phyloP scores from a whole-genome alignment of 2,113 vertebrate species.

The Polypterus bichir region DNA sequence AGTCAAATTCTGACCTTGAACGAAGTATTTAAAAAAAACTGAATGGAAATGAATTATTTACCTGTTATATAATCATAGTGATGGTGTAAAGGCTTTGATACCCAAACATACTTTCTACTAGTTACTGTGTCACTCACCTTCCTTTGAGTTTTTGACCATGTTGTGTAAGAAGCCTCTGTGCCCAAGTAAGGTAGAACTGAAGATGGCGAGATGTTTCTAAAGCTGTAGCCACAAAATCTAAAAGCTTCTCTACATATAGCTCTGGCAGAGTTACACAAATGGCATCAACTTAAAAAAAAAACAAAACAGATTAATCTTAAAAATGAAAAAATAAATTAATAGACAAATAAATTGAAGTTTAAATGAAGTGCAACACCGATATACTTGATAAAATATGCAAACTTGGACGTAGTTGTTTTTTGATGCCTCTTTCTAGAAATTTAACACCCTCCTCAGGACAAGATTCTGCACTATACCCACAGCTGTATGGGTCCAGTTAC shows the following conservation, averaged over 20 bases:
- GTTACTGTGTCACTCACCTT: slow-evolving; percentile 42
- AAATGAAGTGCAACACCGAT: too few relatives aligned
- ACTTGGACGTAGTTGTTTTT: too few relatives aligned
- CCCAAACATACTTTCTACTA: background rate
- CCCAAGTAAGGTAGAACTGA: slow-evolving; percentile 86
- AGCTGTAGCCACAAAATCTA: slow-evolving; percentile 67
- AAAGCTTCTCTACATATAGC: slow-evolving; percentile 75
- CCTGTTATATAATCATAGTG: background rate
- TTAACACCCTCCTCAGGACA: too few relatives aligned
- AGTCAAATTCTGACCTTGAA: too few relatives aligned
- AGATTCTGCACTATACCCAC: too few relatives aligned
- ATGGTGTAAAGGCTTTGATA: background rate
- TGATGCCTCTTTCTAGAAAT: too few relatives aligned
- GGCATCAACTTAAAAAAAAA: slow-evolving; percentile 53
- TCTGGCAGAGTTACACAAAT: slow-evolving; percentile 74
- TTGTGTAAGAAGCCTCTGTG: slow-evolving; percentile 66
- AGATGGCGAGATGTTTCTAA: slow-evolving; percentile 76
- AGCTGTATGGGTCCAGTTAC: too few relatives aligned
- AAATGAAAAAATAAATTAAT: too few relatives aligned
- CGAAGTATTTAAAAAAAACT: too few relatives aligned
- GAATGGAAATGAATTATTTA: background rate
- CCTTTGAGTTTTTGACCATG: slow-evolving; percentile 84
- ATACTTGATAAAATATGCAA: too few relatives aligned
- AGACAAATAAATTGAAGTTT: too few relatives aligned
- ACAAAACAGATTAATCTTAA: too few relatives aligned